phyloP scores from a whole-genome alignment of 2,113 vertebrate species.

The Pleuronectes platessa region DNA sequence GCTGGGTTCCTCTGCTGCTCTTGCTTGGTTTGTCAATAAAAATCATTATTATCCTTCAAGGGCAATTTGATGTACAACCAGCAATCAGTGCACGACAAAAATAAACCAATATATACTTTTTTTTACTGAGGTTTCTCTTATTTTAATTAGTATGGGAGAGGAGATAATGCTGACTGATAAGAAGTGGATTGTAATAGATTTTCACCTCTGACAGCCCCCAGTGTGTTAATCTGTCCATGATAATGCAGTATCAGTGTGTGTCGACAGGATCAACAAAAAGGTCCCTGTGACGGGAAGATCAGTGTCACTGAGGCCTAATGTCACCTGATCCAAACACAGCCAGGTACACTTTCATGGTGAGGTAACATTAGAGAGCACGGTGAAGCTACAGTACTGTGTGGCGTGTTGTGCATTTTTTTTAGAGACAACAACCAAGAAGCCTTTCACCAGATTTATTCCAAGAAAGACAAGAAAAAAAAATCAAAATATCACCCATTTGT shows the following conservation, averaged over 20 bases:
- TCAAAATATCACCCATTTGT: slow-evolving; percentile 48
- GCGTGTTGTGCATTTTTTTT: slow-evolving; percentile 9
- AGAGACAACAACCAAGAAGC: slow-evolving; percentile 35
- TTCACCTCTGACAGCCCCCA: not conserved
- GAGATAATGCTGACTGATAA: not conserved
- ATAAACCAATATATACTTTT: too few species aligned
- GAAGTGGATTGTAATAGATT: not conserved
- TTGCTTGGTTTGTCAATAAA: too few species aligned
- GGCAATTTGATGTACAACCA: too few species aligned
- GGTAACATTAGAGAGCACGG: too few species aligned
- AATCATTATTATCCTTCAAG: too few species aligned
- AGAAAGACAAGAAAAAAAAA: slow-evolving; percentile 64
- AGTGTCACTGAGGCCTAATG: not conserved
- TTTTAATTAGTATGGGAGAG: not conserved
- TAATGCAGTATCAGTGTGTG: slow-evolving; percentile 18
- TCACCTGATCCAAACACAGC: not conserved
- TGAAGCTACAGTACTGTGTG: not conserved
- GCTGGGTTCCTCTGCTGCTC: too few species aligned
- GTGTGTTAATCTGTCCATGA: slow-evolving; percentile 7
- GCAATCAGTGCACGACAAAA: too few species aligned
- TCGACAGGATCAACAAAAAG: slow-evolving; percentile 22
- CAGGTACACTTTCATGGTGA: not conserved
- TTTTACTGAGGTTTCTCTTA: not conserved
- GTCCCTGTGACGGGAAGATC: slow-evolving; percentile 19
- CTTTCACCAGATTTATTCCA: slow-evolving; percentile 79